phyloP scores from a whole-genome alignment of 2,113 vertebrate genomes.

The Micromys minutus region DNA sequence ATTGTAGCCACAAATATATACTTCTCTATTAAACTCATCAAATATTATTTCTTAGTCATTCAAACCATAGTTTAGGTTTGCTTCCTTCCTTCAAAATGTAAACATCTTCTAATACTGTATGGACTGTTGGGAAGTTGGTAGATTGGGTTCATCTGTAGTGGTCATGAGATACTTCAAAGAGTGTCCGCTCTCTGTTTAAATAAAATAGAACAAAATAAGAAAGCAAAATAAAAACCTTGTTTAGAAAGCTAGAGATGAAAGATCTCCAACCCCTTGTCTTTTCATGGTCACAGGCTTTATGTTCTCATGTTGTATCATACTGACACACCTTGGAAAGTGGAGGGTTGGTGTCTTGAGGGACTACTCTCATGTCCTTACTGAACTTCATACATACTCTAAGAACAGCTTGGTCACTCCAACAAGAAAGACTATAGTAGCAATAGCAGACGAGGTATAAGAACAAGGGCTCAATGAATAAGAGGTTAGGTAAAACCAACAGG shows the following conservation, averaged over 20 bases:
- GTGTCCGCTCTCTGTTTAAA: conserved; percentile 80
- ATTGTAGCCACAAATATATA: background rate
- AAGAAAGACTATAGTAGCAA: background rate
- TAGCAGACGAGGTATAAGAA: background rate
- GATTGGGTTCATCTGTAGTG: conserved; percentile 78
- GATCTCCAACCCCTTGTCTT: conserved; percentile 40
- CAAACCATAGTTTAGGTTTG: conserved; percentile 46
- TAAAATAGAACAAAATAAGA: conserved; percentile 82
- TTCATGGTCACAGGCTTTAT: background rate
- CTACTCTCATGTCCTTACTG: background rate
- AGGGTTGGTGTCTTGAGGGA: background rate
- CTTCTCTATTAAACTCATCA: conserved; percentile 58
- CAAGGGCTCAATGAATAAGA: background rate
- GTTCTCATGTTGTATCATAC: background rate
- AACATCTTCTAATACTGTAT: conserved; percentile 79
- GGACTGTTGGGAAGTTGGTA: conserved; percentile 78
- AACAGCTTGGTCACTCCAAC: background rate
- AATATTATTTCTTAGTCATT: conserved; percentile 61
- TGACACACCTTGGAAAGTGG: background rate
- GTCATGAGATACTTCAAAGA: conserved; percentile 82
- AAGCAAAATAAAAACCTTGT: conserved; percentile 74
- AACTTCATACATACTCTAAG: background rate
- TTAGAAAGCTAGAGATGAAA: conserved; percentile 66
- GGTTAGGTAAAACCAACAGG: background rate
- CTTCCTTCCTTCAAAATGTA: conserved; percentile 81